Evolutionary conservation across 2,797 vertebrate genomes (phyloP), one percentile per base, ranked within the genome.

Genomic region (Gastrophryne carolinensis): DNA sequence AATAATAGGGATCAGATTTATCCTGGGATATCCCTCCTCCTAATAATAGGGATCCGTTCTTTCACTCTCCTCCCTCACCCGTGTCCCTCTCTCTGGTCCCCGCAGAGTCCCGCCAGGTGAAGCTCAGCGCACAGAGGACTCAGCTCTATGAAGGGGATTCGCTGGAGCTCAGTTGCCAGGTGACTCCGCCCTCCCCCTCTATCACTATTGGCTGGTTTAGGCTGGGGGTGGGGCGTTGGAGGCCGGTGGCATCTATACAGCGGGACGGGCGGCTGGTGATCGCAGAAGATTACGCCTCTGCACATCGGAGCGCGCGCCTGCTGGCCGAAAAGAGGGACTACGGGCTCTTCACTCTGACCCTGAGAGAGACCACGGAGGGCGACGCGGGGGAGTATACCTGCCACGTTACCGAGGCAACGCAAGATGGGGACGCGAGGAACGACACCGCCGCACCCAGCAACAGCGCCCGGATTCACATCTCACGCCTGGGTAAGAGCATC

Each of bases 181-280:
- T 90, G 21, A 75, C 17, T 0, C 88, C 88, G 50, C 34, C 74
- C 1, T 79, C 81, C 1, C 80, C 85, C 61, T 84, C 78, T 5
- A 80, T 96, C n/a, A 94, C 92, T 0, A 72, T 95, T 74, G 80
- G 19, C 10, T 98, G 95, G 94, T 90, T 82, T 60, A 79, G 81
- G 78, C 65, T 80, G 0, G 50, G 54, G 3, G 35, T 21, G 0
- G 50, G 63, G 0, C 3, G 1, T 4, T 75, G 79, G 1, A 65
- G 70, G 60, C 64, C 64, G 0, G 65, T 97, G 74, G 84, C 93
- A 39, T 50, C 81, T 79, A 83, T 96, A 50, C 87, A 56, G 41
- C 72, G 0, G 56, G 92, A 93, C 0, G 94, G 96, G 29, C 85
- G 81, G 0, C 56, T 93, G 10, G 83, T 79, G 50, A 85, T 89